Evolutionary conservation across 2,113 vertebrate species (phyloP), one percentile per base, ranked within the genome.

Genomic region (Thinocorus orbignyianus): DNA sequence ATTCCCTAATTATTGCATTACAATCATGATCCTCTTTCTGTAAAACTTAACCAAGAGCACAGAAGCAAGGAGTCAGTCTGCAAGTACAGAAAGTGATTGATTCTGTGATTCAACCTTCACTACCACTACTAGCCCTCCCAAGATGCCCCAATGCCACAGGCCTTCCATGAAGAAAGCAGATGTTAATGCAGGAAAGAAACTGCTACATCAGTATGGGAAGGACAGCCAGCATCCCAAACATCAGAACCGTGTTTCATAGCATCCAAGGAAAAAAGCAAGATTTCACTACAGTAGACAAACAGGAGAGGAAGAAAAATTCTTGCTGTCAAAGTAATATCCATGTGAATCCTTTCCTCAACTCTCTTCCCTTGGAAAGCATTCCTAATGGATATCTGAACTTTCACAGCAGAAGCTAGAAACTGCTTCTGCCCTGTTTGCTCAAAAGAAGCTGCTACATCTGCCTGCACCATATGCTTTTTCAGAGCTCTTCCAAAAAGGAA

Each of bases 1-100:
- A 9, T 81, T 80, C 86, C 83, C 65, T 74, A 81, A 81, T 86
- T 94, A 97, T 89, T 77, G 52, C 86, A 76, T 95, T 90, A 78
- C 1, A 3, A 62, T 86, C 86, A 65, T 3, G 22, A 93, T 77
- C 86, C 78, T 93, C 72, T 94, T 78, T 86, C 60, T 55, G 72
- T 48, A 80, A 85, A 96, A 87, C 48, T 60, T 86, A 62, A 92
- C 51, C 9, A 54, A 95, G 66, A 91, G 87, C 92, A 84, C 17
- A 81, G 11, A 82, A 54, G 76, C 24, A 52, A 89, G 64, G 62
- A 82, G 18, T 83, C 81, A 74, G 84, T 58, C 81, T 81, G 64
- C 74, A 83, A 93, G 66, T 88, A 91, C 69, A 52, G 55, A 78
- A 81, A 89, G 83, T 13, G 35, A 93, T 79, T 85, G 88, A 76